Percentiles rank a stretch among this genome's conserved stretches.
Evolutionary conservation across 1,140 invertebrate genomes (phyloP).

Genomic region (Eriocheir sinensis): DNA sequence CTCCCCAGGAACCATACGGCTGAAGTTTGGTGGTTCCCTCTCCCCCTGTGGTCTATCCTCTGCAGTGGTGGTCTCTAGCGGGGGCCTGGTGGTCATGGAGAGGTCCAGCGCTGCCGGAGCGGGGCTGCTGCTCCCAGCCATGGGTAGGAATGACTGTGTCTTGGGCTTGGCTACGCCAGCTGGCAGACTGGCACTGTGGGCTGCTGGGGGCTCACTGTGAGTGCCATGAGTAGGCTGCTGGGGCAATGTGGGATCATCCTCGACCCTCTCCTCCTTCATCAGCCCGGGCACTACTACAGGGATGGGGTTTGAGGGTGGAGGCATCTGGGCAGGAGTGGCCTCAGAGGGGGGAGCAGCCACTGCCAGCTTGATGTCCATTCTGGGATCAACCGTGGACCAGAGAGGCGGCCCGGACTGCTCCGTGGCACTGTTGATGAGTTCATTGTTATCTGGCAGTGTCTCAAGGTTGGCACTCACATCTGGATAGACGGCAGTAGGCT

Average conservation of each 20-base stretch:
- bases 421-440: conserved; percentile 27
- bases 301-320: conserved; percentile 49
- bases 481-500: conserved; percentile 17
- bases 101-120: conserved; percentile 68
- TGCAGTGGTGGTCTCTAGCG: not conserved
- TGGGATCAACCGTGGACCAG: conserved; percentile 38
- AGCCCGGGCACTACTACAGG: conserved; percentile 64
- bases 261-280: conserved; percentile 49
- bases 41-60: conserved; percentile 53
- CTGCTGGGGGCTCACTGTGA: conserved; percentile 59
- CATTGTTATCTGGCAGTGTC: conserved; percentile 63
- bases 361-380: conserved; percentile 59
- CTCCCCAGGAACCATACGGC: conserved; percentile 75
- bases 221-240: not conserved
- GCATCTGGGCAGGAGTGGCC: not conserved
- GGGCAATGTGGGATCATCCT: not conserved
- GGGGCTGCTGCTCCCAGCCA: not conserved
- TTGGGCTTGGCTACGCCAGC: conserved; percentile 56
- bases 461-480: conserved; percentile 60
- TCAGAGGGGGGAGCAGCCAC: conserved; percentile 63
- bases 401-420: conserved; percentile 42
- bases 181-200: conserved; percentile 64
- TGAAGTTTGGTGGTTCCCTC: conserved; percentile 66
- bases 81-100: conserved; percentile 57
- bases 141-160: conserved; percentile 45